A percentile compares a stretch with the other conserved stretches of the same genome.
These are phyloP conservation scores for Siderastrea radians DNA, from an alignment of 92 coral and sea anemone genomes.

Conservation along the genomic window DNA sequence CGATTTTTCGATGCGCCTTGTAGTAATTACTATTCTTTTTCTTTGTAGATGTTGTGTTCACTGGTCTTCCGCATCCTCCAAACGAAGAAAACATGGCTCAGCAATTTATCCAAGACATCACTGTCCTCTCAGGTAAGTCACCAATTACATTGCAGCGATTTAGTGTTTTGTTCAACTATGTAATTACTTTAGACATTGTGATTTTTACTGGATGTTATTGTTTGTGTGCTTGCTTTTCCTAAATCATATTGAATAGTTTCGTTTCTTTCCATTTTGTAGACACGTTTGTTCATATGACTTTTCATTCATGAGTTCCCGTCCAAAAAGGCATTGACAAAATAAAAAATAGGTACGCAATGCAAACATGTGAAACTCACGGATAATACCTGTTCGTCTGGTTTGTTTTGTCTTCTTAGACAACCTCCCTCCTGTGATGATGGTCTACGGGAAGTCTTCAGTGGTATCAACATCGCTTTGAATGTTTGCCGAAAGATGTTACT, in stretches of 20 bases:
- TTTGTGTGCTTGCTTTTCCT: too few relatives aligned
- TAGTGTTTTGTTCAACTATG: too few relatives aligned
- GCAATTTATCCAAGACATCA: constrained; percentile 84
- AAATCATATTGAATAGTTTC: too few relatives aligned
- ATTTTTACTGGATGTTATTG: too few relatives aligned
- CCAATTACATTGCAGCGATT: too few relatives aligned
- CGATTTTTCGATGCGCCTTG: not conserved
- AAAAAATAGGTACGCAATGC: not conserved
- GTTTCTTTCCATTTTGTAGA: too few relatives aligned
- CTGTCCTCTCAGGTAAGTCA: constrained; percentile 81
- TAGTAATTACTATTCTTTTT: not conserved
- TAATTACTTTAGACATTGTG: too few relatives aligned
- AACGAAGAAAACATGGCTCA: constrained; percentile 83
- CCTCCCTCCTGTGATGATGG: constrained; percentile 95
- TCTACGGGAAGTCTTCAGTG: constrained; percentile 89
- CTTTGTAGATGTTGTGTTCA: constrained; percentile 83
- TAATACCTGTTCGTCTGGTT: too few relatives aligned
- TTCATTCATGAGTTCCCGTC: too few relatives aligned
- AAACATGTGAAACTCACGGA: not conserved
- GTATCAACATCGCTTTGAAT: constrained; percentile 79
- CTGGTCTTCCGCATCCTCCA: constrained; percentile 97
- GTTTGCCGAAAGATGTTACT: not conserved
- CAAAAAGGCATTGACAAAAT: too few relatives aligned
- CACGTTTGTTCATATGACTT: too few relatives aligned
- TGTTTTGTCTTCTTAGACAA: constrained; percentile 64